Conservation (phyloP, 2,888 invertebrate species). For the Caenorhabditis imperialis region DNA sequence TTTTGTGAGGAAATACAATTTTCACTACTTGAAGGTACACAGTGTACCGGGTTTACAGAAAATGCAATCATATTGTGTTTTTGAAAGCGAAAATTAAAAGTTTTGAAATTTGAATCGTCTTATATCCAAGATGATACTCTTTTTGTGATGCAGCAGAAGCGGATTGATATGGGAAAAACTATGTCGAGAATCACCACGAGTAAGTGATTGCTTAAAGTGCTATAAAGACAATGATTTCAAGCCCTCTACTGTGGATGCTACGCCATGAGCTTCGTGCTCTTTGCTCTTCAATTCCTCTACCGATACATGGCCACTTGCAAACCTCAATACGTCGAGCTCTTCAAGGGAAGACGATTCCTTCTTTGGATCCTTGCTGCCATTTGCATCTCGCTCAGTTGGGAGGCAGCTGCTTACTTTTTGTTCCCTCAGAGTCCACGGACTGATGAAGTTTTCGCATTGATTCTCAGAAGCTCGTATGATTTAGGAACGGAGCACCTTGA, state of each 20-base stretch:
- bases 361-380: constrained; percentile 17
- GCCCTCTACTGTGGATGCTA: no score
- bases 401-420: constrained; percentile 10
- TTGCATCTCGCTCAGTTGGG: constrained; percentile 11
- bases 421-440: constrained; percentile 15
- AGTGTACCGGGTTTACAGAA: no score
- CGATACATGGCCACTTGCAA: constrained; percentile 32
- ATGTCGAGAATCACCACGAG: constrained; percentile 13
- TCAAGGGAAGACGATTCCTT: constrained; percentile 5
- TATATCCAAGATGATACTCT: constrained; percentile 36
- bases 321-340: neutral
- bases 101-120: no score
- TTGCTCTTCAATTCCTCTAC: constrained; percentile 37
- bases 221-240: no score
- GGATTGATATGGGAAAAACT: constrained; percentile 9
- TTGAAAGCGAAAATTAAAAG: no score
- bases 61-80: no score
- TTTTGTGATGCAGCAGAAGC: constrained; percentile 29
- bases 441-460: constrained; percentile 4
- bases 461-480: constrained; percentile 10
- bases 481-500: constrained; percentile 1
- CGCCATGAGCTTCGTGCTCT: constrained; percentile 32
- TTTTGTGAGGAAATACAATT: no score
- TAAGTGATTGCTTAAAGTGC: neutral
- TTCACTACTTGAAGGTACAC: no score